Evolutionary conservation across 2,888 invertebrate genomes (phyloP).

Genomic region (Dioctria rufipes): DNA sequence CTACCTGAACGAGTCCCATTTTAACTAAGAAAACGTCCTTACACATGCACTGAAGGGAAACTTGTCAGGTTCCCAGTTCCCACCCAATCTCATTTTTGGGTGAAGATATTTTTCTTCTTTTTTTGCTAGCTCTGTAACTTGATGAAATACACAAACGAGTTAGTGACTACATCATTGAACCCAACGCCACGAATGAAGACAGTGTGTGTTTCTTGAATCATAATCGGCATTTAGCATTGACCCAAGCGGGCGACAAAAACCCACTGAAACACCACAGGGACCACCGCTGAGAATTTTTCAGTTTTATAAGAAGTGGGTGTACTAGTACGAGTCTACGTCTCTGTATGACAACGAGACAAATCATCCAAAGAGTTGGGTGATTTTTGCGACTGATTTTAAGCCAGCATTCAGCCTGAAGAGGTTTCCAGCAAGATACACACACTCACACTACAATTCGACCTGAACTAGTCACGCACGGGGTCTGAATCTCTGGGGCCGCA

Average conservation of each 20-base stretch:
- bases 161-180: constrained; percentile 36
- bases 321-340: neutral
- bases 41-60: constrained; percentile 18
- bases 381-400: constrained; percentile 12
- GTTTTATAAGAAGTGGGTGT: constrained; percentile 38
- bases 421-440: neutral
- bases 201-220: constrained; percentile 31
- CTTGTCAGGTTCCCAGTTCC: constrained; percentile 23
- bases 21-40: constrained; percentile 13
- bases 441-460: constrained; percentile 2
- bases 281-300: constrained; percentile 43
- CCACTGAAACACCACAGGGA: constrained; percentile 18
- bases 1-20: constrained; percentile 26
- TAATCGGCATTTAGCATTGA: constrained; percentile 8
- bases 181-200: constrained; percentile 4
- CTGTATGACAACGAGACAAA: constrained; percentile 4
- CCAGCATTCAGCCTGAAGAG: neutral
- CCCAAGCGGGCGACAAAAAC: constrained; percentile 36
- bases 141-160: constrained; percentile 17
- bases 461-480: constrained; percentile 3
- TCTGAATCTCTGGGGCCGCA: neutral
- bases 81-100: constrained; percentile 23
- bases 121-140: neutral
- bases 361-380: constrained; percentile 28
- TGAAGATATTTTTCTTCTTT: neutral